Evolutionary conservation across 2,888 invertebrate species (phyloP), one percentile per base, ranked within the genome.

Genomic region (Ormyrus pomaceus): DNA sequence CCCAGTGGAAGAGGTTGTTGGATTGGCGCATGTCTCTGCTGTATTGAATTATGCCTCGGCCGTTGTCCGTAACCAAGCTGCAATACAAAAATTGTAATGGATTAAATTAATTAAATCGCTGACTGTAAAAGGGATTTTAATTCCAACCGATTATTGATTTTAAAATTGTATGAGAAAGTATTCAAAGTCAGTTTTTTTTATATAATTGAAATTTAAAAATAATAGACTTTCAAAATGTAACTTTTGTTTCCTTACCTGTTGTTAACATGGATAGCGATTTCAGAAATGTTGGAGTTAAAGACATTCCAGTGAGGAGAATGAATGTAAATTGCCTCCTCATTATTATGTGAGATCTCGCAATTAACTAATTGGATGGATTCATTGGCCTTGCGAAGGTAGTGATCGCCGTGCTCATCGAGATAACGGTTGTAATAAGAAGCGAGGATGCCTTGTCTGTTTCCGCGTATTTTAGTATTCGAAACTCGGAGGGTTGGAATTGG

Each of bases 1-100:
- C 93, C 93, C 99, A 99, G 89, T 99, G 98, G 92, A 98, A 99
- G 0, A 99, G 93, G 91, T 99, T 99, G 87, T 99, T 99, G 0
- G 99, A 98, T 82, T 97, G 96, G 84, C 98, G 94, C 85, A 99
- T 94, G 91, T 99, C 98, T 87, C 97, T 94, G 62, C 98, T 97
- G 86, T 96, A 95, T 86, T 99, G 98, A 76, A 94, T 93, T 82
- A 99, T 94, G 11, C 98, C 97, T 88, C 93, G 94, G 0, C 95
- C 96, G 89, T 99, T 99, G 86, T 97, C 96, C 0, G 94, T 94
- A 58, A 99, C 95, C 79, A 95, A 92, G 71, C 95, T 95, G 50
- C 6, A 34, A 46, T 5, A 48, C 9, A 45, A 53, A 75, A 53
- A 34, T 34, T 34, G 4, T 34, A 34, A 34, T 2, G 34, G 4